Percentiles rank a stretch among this genome's conserved stretches.
These are phyloP conservation scores for Sternotherus odoratus DNA, from an alignment of 2,797 vertebrate genomes.

Conservation along the genomic window DNA sequence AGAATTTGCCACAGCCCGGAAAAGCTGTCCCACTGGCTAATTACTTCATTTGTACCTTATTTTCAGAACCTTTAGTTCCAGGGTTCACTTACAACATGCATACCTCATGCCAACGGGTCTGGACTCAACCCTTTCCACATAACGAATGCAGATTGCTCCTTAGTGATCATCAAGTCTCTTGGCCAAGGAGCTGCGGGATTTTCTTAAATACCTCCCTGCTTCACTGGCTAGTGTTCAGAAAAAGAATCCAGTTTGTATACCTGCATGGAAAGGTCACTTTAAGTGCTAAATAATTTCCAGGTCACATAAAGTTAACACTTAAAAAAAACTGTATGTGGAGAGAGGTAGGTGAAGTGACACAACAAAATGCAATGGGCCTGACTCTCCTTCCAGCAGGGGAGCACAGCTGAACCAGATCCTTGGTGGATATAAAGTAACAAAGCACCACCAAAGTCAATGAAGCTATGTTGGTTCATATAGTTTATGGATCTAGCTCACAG, in stretches of 20 bases:
- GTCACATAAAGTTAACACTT: neutral
- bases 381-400: neutral
- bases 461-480: neutral
- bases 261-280: neutral
- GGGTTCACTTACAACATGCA: neutral
- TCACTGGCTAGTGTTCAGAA: neutral
- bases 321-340: neutral
- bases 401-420: neutral
- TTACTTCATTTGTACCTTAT: neutral
- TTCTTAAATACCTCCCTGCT: neutral
- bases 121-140: neutral
- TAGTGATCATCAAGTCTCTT: neutral
- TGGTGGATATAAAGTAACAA: neutral
- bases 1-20: neutral
- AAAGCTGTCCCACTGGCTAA: neutral
- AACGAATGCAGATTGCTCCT: neutral
- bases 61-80: neutral
- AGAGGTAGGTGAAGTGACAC: neutral
- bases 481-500: neutral
- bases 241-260: neutral
- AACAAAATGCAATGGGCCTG: fast-evolving
- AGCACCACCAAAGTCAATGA: neutral
- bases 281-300: neutral
- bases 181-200: neutral
- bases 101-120: neutral